phyloP scores from a whole-genome alignment of 2,113 vertebrate genomes.

The Hoplias malabaricus region DNA sequence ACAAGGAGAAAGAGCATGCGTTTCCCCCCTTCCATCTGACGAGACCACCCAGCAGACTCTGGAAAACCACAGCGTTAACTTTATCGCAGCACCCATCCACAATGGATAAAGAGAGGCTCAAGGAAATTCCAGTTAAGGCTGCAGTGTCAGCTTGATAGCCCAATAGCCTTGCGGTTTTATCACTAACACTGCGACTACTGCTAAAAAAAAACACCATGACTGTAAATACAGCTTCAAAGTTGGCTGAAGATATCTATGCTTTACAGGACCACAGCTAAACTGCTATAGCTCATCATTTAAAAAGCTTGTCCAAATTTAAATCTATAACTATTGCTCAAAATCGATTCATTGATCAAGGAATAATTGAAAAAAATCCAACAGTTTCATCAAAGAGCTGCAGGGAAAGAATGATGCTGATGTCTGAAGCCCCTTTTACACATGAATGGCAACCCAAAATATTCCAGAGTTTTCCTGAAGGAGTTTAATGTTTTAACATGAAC shows the following conservation, averaged over 20 bases:
- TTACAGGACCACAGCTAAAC: no score
- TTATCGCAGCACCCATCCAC: slow-evolving; percentile 9
- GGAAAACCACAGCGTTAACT: slow-evolving; percentile 33
- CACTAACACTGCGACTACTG: not conserved
- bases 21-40: slow-evolving; percentile 2
- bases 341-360: no score
- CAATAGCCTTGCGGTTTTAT: not conserved
- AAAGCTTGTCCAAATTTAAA: no score
- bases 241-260: not conserved
- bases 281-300: no score
- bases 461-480: no score
- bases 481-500: no score
- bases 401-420: no score
- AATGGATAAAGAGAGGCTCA: slow-evolving; percentile 17
- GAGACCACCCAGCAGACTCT: slow-evolving; percentile 45
- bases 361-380: no score
- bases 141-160: slow-evolving; percentile 15
- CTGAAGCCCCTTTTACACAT: no score
- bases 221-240: not conserved
- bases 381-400: no score
- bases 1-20: slow-evolving; percentile 23
- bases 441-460: no score
- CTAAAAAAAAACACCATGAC: not conserved
- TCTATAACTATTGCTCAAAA: no score
- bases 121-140: slow-evolving; percentile 36